phyloP scores from a whole-genome alignment of 2,888 invertebrate species.

The Ecdyonurus torrentis region DNA sequence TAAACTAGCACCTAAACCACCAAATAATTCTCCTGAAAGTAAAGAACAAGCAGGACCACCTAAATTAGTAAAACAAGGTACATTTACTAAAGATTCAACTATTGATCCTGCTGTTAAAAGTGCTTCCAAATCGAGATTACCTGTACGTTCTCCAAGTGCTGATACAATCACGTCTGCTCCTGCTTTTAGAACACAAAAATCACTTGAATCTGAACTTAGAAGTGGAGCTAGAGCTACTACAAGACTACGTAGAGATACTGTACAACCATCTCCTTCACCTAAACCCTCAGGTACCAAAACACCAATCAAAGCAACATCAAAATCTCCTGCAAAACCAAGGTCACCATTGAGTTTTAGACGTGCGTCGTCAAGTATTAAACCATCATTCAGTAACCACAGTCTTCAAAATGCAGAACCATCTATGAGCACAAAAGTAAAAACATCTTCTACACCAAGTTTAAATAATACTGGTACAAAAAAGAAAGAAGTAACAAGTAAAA shows the following conservation, averaged over 20 bases:
- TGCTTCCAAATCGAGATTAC: constrained; percentile 16
- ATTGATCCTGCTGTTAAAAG: constrained; percentile 16
- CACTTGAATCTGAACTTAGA: constrained; percentile 9
- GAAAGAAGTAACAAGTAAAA: constrained; percentile 54
- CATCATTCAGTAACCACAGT: constrained; percentile 18
- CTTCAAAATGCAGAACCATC: constrained; percentile 14
- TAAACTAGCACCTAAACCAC: neutral
- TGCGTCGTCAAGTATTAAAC: constrained; percentile 17
- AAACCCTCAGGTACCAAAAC: constrained; percentile 11
- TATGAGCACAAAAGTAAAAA: constrained; percentile 17
- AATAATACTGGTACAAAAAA: constrained; percentile 18
- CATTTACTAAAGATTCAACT: constrained; percentile 65
- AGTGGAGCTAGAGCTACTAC: constrained; percentile 11
- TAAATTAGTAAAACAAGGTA: constrained; percentile 62
- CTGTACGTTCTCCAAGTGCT: constrained; percentile 14
- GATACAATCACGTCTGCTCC: constrained; percentile 11
- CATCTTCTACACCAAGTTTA: constrained; percentile 5
- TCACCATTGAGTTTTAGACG: neutral
- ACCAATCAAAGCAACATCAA: constrained; percentile 12
- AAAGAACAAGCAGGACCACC: neutral
- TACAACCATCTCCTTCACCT: constrained; percentile 11
- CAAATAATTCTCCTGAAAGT: neutral
- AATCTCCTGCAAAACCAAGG: constrained; percentile 11
- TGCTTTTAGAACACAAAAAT: constrained; percentile 9
- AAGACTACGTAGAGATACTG: constrained; percentile 10